Conservation (phyloP, 2,797 vertebrate species). For the Gambelia wislizenii region DNA sequence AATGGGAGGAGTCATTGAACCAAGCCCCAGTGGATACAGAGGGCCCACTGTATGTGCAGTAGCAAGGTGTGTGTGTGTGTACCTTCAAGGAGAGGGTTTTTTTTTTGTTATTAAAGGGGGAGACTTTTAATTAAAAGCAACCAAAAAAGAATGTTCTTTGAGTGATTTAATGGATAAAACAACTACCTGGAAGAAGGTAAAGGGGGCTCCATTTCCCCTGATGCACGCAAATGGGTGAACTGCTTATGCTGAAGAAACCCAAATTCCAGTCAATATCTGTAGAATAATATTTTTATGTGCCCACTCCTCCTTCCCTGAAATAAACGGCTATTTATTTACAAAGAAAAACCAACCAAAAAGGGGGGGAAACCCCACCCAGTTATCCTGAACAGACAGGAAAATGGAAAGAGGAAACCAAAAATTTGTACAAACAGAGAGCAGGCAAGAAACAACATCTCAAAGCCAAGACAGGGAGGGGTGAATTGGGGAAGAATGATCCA, state of each 20-base stretch:
- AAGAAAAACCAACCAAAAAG: background rate
- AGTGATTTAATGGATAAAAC: background rate
- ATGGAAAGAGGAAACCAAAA: slow-evolving; percentile 39
- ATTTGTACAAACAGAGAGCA: slow-evolving; percentile 62
- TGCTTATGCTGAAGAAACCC: slow-evolving; percentile 19
- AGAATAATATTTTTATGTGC: background rate
- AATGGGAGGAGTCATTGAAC: no score
- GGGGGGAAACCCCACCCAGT: no score
- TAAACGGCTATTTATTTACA: slow-evolving; percentile 52
- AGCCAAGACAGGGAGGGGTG: background rate
- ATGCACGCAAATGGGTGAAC: background rate
- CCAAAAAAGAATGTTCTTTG: slow-evolving; percentile 7
- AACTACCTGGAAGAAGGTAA: background rate
- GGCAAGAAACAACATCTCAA: background rate
- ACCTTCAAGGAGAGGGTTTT: no score
- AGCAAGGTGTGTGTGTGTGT: no score
- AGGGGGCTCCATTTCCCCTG: no score
- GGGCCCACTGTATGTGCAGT: no score
- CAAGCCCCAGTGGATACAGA: no score
- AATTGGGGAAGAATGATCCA: background rate
- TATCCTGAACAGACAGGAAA: slow-evolving; percentile 26
- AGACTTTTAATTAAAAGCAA: slow-evolving; percentile 39
- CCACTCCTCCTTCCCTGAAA: fast-evolving
- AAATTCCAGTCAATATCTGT: fast-evolving
- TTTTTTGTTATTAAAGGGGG: no score